Evolutionary conservation across 2,797 vertebrate species (phyloP), one percentile per base, ranked within the genome.

Genomic region (Mallotus villosus): DNA sequence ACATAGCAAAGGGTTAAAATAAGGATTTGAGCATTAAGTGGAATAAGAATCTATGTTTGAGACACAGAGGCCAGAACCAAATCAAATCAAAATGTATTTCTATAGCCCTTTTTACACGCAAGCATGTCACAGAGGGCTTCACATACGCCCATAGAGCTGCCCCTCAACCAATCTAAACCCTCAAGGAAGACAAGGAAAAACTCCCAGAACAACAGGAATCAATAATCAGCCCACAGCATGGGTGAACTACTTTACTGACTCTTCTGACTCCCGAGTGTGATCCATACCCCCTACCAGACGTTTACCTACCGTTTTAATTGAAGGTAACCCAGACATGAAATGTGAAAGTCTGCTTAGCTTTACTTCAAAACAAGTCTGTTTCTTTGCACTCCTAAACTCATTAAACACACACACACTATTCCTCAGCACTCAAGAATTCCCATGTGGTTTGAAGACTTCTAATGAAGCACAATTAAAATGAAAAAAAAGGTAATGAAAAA

Each of bases 381-480:
- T 80, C 76, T 67, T 53, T 80, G 62, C 53, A 62, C 29, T 59
- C 59, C 68, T 74, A 69, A 74, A 58, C 73, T 89, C 82, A 79
- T 92, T 87, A 87, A 79, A 24, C 37, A 46, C 46, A 29, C 41
- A 65, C 49, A 65, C 63, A 32, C 70, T 77, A 60, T 80, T 87
- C 88, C 81, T 91, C 83, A 89, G 70, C 80, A 11, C 76, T 81
- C 75, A 84, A 85, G 78, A 90, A 91, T 88, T 71, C 83, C 79
- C 79, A 74, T 91, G 91, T 70, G 87, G 90, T 89, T 74, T 82
- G 73, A 71, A 90, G 80, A 69, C 80, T 73, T 79, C 74, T 92
- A 91, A 92, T 87, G 85, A 90, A 88, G 82, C 78, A 32, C 87
- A 89, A 87, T 90, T 89, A 84, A 86, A 89, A 84, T 53, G 65